phyloP scores from a whole-genome alignment of 2,797 vertebrate genomes.

The Oreochromis grahami region DNA sequence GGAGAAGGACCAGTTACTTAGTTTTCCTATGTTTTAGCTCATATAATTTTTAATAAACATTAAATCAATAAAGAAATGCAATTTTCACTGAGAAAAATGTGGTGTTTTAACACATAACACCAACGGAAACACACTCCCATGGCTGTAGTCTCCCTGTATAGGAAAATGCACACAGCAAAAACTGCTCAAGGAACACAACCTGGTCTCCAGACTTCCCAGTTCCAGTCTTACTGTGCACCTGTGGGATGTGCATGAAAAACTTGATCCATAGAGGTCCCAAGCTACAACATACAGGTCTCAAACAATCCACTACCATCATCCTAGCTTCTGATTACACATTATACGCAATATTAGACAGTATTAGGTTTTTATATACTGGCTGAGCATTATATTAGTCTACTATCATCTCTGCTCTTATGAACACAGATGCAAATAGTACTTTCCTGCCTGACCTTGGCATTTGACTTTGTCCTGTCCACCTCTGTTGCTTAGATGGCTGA shows the following conservation, averaged over 20 bases:
- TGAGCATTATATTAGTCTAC: not conserved
- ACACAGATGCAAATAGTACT: not conserved
- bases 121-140: not conserved
- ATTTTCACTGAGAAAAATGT: not conserved
- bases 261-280: not conserved
- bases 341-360: not conserved
- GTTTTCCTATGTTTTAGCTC: not conserved
- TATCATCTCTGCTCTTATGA: not conserved
- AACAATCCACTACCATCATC: not conserved
- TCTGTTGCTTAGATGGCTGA: constrained; percentile 9
- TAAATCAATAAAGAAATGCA: not conserved
- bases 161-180: not conserved
- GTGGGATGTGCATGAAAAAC: not conserved
- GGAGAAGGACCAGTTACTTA: not conserved
- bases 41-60: not conserved
- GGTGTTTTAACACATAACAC: not conserved
- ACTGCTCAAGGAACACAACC: not conserved
- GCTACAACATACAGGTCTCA: not conserved
- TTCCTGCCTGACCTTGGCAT: constrained; percentile 24
- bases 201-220: not conserved
- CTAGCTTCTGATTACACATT: not conserved
- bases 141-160: not conserved
- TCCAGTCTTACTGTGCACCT: not conserved
- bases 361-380: not conserved
- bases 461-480: constrained; percentile 13